Base-by-base conservation (phyloP, 2,888 invertebrate genomes). In the Caenorhabditis plicata region DNA sequence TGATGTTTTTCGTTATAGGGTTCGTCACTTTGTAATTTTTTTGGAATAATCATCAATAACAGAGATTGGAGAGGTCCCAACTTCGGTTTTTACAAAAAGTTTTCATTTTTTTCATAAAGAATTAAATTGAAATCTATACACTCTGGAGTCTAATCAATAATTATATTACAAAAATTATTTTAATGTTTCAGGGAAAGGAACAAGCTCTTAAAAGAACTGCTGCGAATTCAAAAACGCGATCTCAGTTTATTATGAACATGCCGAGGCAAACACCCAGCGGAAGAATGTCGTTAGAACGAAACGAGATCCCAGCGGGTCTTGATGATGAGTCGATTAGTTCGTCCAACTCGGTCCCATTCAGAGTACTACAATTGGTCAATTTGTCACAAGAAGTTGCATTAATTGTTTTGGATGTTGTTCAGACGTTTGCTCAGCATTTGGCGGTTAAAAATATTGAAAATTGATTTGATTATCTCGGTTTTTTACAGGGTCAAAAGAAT, bases 311-410 rank as follows among this genome's bases (percentile, higher is more conserved):
- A 23, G 20, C 8, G 31, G 13, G 9, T 11, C 7, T 20, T 27
- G 25, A 25, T 22, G 40, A 41, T 15, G 36, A 35, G 11, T n/a
- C 45, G 11, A 27, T 40, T 15, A 20, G 23, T 2, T n/a, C 48
- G 33, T 42, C 56, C 4, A 52, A 48, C 27, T 44, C 64, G 1
- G 54, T 61, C 4, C 67, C 74, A 11, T 72, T 64, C 51, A 56
- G 62, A 78, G 88, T 88, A 2, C 82, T 88, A 25, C 84, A 88
- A 54, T 89, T 90, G 81, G 89, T 89, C 3, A 89, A 90, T 82
- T 85, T 93, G 77, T 71, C 71, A 7, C 77, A 90, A 0, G 94
- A 95, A 85, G 88, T 91, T 26, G 92, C 92, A 0, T 86, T 94
- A 65, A 87, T 89, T 17, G 88, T 90, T 3, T 85, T 95, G 47